phyloP scores from a whole-genome alignment of 1,140 invertebrate species.

The Campodea augens region DNA sequence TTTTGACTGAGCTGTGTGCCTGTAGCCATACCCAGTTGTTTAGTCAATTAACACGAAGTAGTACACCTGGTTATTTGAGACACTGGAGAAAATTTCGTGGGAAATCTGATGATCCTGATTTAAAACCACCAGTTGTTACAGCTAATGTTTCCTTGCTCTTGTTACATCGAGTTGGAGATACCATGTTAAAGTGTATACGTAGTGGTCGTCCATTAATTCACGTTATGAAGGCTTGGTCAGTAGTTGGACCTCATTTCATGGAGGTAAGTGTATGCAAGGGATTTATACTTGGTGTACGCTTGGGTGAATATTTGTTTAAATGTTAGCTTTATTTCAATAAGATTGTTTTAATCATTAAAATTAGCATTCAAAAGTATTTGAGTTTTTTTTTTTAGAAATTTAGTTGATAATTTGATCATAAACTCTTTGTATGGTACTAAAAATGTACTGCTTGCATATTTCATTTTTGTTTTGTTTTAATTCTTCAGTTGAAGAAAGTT shows the following conservation, averaged over 20 bases:
- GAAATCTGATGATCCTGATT: constrained; percentile 8
- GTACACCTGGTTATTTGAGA: constrained; percentile 5
- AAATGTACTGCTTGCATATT: too few species aligned
- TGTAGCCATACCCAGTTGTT: constrained; percentile 60
- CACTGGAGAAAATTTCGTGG: constrained; percentile 10
- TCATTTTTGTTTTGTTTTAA: too few species aligned
- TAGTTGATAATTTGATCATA: too few species aligned
- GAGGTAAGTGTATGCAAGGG: constrained; percentile 34
- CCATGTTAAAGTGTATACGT: constrained; percentile 64
- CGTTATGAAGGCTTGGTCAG: constrained; percentile 74
- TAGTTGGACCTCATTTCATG: constrained; percentile 76
- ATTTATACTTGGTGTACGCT: too few species aligned
- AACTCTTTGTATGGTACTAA: too few species aligned
- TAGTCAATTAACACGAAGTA: constrained; percentile 13
- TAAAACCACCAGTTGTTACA: constrained; percentile 35
- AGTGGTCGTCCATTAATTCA: constrained; percentile 73
- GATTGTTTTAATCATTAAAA: too few species aligned
- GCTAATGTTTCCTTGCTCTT: constrained; percentile 42
- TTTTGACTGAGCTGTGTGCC: constrained; percentile 56
- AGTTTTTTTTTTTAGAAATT: too few species aligned
- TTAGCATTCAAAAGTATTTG: too few species aligned
- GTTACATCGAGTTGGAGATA: constrained; percentile 62
- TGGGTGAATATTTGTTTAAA: too few species aligned
- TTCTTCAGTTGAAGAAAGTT: too few species aligned
- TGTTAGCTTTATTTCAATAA: too few species aligned